Evolutionary conservation across 1,140 invertebrate genomes (phyloP), one percentile per base, ranked within the genome.

Genomic region (Delia radicum): DNA sequence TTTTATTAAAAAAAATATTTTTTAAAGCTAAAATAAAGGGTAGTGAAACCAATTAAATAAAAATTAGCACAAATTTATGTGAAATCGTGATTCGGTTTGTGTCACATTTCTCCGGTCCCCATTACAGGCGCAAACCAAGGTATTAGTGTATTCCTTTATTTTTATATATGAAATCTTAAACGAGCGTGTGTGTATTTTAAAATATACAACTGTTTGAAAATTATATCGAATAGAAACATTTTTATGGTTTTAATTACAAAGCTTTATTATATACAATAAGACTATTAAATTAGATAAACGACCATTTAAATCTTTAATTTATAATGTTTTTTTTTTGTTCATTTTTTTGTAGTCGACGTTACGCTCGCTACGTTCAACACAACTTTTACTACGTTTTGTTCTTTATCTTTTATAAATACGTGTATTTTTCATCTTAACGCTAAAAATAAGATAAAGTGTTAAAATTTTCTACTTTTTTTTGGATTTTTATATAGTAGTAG

Each of bases 261-360:
- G 63, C 63, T 18, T 28, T 18, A n/a, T 67, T 18, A 67, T n/a
- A 67, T 8, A 31, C 2, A 67, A 28, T 31, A 67, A 67, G 63
- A 67, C 28, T 15, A 67, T 67, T 18, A 67, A 67, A 67, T 67
- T 67, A 67, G 63, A 67, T 31, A 67, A 67, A 67, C 63, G 63
- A 67, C 63, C 63, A 31, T 67, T 67, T 29, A 67, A 67, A 29
- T 67, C 63, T 31, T 67, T 67, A 67, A 67, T 67, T 67, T 67
- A 67, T 67, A 67, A 67, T 31, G 28, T 31, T 67, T n/a, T 55
- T 31, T 31, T 29, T 13, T 6, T 65, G 27, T 48, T 48, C n/a
- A 21, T n/a, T n/a, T n/a, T n/a, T n/a, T n/a, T n/a, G n/a, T n/a
- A n/a, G n/a, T n/a, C n/a, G n/a, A n/a, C n/a, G n/a, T n/a, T n/a